Evolutionary conservation across 1,140 invertebrate genomes (phyloP).

Genomic region (Euborellia annulipes): DNA sequence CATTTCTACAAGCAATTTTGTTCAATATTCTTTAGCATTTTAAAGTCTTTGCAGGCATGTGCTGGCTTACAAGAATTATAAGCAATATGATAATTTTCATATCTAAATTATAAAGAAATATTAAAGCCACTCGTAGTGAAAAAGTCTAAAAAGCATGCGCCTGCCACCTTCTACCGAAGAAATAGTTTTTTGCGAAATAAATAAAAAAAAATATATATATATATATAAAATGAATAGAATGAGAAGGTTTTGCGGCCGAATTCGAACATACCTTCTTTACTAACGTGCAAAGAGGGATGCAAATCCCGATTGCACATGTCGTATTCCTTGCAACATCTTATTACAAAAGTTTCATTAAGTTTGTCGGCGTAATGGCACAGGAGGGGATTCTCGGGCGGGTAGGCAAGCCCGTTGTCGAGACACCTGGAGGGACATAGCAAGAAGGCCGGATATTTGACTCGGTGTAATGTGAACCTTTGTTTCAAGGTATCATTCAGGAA

Average conservation of each 20-base stretch:
- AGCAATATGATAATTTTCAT: too few relatives aligned
- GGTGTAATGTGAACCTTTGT: too few relatives aligned
- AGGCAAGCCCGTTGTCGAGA: slow-evolving; percentile 31
- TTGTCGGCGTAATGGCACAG: slow-evolving; percentile 39
- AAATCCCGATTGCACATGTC: slow-evolving; percentile 44
- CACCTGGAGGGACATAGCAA: slow-evolving; percentile 28
- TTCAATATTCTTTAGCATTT: slow-evolving; percentile 4
- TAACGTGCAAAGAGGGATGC: slow-evolving; percentile 23
- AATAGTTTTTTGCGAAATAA: slow-evolving; percentile 1
- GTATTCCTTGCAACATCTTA: slow-evolving; percentile 38
- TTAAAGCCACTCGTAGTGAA: neutral
- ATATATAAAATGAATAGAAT: slow-evolving; percentile 1
- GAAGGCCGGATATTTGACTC: too few relatives aligned
- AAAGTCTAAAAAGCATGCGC: too few relatives aligned
- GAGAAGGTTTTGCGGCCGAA: slow-evolving; percentile 1
- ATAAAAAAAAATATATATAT: neutral
- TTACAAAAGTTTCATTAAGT: slow-evolving; percentile 32
- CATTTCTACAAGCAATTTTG: too few relatives aligned
- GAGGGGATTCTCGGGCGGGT: slow-evolving; percentile 39
- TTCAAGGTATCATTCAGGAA: too few relatives aligned
- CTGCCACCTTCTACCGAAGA: neutral
- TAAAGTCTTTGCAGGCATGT: neutral
- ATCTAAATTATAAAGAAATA: slow-evolving; percentile 2
- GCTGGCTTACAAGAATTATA: slow-evolving; percentile 13
- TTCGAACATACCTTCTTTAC: slow-evolving; percentile 17